These are phyloP conservation scores for Spodoptera litura DNA, from an alignment of 1,140 invertebrate genomes.

Conservation along the genomic window DNA sequence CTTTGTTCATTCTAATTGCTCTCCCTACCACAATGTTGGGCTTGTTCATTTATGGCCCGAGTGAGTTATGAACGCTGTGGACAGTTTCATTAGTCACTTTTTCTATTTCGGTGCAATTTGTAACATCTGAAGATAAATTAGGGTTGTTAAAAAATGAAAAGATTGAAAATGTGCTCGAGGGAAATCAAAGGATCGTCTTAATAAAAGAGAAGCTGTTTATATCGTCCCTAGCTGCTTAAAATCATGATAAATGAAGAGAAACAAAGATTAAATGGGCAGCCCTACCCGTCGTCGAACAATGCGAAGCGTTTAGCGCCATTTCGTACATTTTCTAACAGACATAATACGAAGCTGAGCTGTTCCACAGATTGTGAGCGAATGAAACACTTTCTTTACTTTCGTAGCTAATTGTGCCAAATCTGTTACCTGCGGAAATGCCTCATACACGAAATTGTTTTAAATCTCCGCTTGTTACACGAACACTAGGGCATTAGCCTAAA, in stretches of 20 bases:
- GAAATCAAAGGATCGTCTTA: neutral
- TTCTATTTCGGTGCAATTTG: neutral
- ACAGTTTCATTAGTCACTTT: neutral
- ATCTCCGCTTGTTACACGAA: conserved; percentile 19
- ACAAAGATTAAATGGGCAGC: conserved; percentile 21
- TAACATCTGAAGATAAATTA: neutral
- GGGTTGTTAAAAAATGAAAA: neutral
- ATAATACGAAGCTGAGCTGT: conserved; percentile 43
- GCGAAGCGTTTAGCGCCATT: conserved; percentile 49
- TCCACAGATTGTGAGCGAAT: conserved; percentile 54
- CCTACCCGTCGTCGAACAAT: conserved; percentile 30
- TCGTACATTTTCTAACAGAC: conserved; percentile 52
- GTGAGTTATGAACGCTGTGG: no score
- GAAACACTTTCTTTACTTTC: conserved; percentile 65
- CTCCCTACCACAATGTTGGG: neutral
- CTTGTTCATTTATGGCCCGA: neutral
- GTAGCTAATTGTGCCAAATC: conserved; percentile 53
- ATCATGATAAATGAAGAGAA: conserved; percentile 28
- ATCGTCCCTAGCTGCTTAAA: conserved; percentile 7
- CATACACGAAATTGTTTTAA: neutral
- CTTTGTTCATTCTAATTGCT: conserved; percentile 17
- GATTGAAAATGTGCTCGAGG: neutral
- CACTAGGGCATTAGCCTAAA: conserved; percentile 29
- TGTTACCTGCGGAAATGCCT: conserved; percentile 28
- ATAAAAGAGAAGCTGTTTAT: neutral